A percentile compares a stretch with the other conserved stretches of the same genome.
phyloP scores from a whole-genome alignment of 2,113 vertebrate genomes.

The Tenebrosternarchus preto region DNA sequence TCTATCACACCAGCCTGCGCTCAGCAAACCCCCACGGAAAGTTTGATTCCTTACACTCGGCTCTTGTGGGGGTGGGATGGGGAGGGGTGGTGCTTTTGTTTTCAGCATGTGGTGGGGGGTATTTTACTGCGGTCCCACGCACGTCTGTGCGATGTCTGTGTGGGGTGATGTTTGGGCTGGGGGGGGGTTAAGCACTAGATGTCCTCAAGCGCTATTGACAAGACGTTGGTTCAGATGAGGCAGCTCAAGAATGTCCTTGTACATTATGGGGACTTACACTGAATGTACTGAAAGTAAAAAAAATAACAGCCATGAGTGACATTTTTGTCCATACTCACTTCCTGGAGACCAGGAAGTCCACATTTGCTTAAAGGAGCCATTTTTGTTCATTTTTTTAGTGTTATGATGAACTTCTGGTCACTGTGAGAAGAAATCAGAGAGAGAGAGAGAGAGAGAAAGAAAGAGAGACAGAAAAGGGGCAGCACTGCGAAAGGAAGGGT shows the following conservation, averaged over 20 bases:
- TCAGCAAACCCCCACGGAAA: slow-evolving; percentile 25
- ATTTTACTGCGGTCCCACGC: slow-evolving; percentile 40
- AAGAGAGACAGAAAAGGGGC: background rate
- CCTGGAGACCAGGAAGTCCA: background rate
- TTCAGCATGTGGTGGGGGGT: slow-evolving; percentile 36
- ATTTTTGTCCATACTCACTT: slow-evolving; percentile 8
- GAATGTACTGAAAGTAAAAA: background rate
- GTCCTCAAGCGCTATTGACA: background rate
- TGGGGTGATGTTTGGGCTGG: slow-evolving; percentile 18
- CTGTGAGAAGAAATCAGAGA: background rate
- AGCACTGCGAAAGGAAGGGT: slow-evolving; percentile 29
- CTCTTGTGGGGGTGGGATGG: background rate
- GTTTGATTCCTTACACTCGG: slow-evolving; percentile 4
- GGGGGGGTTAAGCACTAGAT: background rate
- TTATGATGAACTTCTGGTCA: background rate
- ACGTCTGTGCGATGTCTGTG: slow-evolving; percentile 39
- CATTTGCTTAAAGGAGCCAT: no score
- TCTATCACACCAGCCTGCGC: slow-evolving; percentile 42
- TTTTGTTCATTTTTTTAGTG: no score
- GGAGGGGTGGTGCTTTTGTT: slow-evolving; percentile 28
- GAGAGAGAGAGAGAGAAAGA: slow-evolving; percentile 16
- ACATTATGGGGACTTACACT: background rate
- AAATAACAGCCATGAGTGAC: background rate
- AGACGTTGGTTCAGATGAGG: background rate
- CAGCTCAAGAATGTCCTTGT: background rate